phyloP scores from a whole-genome alignment of 2,888 invertebrate species.

The Hyalella azteca region DNA sequence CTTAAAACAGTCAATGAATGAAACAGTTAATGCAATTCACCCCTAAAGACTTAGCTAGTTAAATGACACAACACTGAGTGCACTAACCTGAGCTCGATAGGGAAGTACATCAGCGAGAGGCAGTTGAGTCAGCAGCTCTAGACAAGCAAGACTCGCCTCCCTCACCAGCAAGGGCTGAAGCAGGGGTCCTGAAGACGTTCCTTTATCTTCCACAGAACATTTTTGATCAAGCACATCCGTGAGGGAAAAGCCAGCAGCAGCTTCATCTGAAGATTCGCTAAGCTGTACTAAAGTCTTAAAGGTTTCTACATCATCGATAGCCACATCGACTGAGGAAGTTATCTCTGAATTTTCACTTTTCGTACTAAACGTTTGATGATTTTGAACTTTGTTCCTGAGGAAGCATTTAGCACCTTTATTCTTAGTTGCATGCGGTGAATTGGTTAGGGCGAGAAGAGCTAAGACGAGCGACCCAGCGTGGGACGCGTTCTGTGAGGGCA shows the following conservation, averaged over 20 bases:
- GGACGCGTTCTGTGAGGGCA: not conserved
- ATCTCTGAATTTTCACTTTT: not conserved
- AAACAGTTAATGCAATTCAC: not conserved
- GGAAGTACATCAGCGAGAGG: slow-evolving; percentile 39
- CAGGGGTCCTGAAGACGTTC: not conserved
- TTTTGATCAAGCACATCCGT: not conserved
- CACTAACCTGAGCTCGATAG: slow-evolving; percentile 47
- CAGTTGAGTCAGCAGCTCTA: slow-evolving; percentile 42
- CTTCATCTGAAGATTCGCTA: not conserved
- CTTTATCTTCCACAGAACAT: not conserved
- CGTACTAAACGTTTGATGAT: not conserved
- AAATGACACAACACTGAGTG: not conserved
- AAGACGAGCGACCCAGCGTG: slow-evolving; percentile 39
- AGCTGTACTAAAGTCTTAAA: not conserved
- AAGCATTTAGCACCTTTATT: too few species aligned
- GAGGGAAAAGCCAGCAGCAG: not conserved
- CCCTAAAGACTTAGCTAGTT: not conserved
- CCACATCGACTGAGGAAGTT: not conserved
- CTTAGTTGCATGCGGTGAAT: not conserved
- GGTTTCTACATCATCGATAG: not conserved
- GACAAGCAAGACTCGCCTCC: slow-evolving; percentile 47
- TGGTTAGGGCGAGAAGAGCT: slow-evolving; percentile 32
- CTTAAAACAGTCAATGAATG: too few species aligned
- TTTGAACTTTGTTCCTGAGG: too few species aligned
- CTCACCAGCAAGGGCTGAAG: slow-evolving; percentile 25